Base-by-base conservation (phyloP, 2,113 vertebrate genomes). In the Isurus oxyrinchus region DNA sequence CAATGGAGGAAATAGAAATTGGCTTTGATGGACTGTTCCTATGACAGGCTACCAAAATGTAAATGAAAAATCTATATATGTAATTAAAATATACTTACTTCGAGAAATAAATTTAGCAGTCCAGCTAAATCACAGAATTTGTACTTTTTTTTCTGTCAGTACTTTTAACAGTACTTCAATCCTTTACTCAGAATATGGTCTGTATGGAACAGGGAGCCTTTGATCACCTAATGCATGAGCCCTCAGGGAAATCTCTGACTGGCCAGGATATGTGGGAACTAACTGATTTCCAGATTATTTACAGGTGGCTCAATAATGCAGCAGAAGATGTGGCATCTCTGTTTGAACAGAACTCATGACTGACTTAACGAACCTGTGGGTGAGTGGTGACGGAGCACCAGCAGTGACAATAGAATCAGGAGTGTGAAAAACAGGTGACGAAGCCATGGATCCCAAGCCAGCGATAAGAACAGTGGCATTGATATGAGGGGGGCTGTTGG, bases 11-110 rank as follows among this genome's bases (percentile, higher is more conserved):
- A 40, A 63, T 23, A 40, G 59, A 93, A 63, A 35, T 63, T 93
- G 59, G 35, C 31, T 59, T 13, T 63, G 59, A 63, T 93, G 90
- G 59, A 93, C 19, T n/a, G 35, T 6, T n/a, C 16, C 35, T 5
- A 25, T 93, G 90, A 40, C 90, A 93, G n/a, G 90, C 35, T 40
- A 63, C 59, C 57, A 40, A 93, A 93, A 93, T 40, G 90, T 93
- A 21, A 63, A 91, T 91, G 88, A 61, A 91, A 19, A 91, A n/a
- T 91, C 57, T 61, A n/a, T 61, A n/a, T n/a, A n/a, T 57, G 31
- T 90, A 90, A 87, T 90, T 90, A 90, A 90, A 90, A 57, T 90
- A 57, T 57, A 90, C 14, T 91, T 59, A 61, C 55, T 14, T 57
- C 59, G 14, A 91, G 31, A 91, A 91, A 91, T 91, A 91, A 91